phyloP scores from a whole-genome alignment of 1,140 invertebrate species.

The Orchestia grillus region DNA sequence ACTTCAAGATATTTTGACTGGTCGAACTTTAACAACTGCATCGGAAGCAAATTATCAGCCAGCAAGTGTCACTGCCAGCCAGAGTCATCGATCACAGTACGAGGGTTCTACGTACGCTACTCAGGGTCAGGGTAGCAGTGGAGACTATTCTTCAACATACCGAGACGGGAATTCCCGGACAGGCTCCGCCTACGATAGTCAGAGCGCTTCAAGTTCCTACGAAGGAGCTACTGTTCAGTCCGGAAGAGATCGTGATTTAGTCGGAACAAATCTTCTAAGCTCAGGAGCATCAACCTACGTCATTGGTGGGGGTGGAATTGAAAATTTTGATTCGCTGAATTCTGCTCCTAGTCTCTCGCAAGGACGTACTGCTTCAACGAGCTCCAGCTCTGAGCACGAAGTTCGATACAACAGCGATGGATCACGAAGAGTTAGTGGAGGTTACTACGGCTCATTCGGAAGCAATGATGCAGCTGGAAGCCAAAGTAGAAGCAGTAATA shows the following conservation, averaged over 20 bases:
- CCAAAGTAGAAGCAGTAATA: not conserved
- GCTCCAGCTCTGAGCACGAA: not conserved
- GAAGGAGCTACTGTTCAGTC: not conserved
- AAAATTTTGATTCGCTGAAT: not conserved
- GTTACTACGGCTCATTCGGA: not conserved
- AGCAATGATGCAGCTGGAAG: not conserved
- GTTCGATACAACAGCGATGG: not conserved
- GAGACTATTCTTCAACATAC: not conserved
- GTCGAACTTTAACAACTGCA: constrained; percentile 17
- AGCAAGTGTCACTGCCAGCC: not conserved
- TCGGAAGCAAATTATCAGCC: not conserved
- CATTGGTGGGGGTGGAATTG: not conserved
- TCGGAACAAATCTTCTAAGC: constrained; percentile 14
- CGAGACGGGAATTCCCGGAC: not conserved
- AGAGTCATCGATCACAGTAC: not conserved
- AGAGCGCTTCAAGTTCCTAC: not conserved
- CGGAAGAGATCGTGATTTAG: not conserved
- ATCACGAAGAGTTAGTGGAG: not conserved
- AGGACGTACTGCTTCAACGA: not conserved
- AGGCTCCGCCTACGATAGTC: not conserved
- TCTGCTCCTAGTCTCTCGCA: not conserved
- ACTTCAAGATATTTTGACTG: constrained; percentile 53
- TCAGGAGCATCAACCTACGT: constrained; percentile 29
- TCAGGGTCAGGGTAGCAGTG: not conserved
- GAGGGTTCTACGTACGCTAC: not conserved